These are phyloP conservation scores for Neodiprion fabricii DNA, from an alignment of 1,140 invertebrate species.

Conservation along the genomic window DNA sequence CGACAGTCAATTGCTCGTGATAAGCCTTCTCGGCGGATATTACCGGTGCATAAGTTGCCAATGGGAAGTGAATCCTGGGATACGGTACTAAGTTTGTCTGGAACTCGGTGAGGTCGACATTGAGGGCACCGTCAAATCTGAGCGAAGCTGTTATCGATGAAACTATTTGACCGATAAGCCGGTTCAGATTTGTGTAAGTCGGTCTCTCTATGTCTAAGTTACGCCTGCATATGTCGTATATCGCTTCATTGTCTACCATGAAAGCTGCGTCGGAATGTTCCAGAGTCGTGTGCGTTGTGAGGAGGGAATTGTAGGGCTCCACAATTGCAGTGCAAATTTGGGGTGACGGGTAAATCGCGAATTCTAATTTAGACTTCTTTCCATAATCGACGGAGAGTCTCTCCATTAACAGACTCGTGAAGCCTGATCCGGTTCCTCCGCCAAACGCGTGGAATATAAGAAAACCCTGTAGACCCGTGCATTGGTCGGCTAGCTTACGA, in stretches of 20 bases:
- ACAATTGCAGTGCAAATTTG: slow-evolving; percentile 79
- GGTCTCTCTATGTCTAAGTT: slow-evolving; percentile 72
- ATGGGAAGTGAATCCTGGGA: slow-evolving; percentile 69
- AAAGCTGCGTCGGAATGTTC: slow-evolving; percentile 73
- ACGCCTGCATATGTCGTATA: slow-evolving; percentile 73
- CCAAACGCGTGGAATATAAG: slow-evolving; percentile 74
- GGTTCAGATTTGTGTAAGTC: slow-evolving; percentile 71
- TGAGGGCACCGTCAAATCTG: slow-evolving; percentile 45
- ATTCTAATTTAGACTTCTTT: slow-evolving; percentile 74
- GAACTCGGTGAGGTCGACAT: slow-evolving; percentile 64
- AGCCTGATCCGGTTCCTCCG: slow-evolving; percentile 73
- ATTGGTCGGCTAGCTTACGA: slow-evolving; percentile 59
- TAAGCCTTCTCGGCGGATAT: slow-evolving; percentile 64
- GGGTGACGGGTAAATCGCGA: slow-evolving; percentile 72
- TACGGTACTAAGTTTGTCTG: slow-evolving; percentile 71
- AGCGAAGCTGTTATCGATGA: slow-evolving; percentile 69
- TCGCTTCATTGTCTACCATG: slow-evolving; percentile 77
- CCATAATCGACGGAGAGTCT: slow-evolving; percentile 67
- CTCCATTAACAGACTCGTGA: slow-evolving; percentile 69
- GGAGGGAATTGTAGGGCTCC: slow-evolving; percentile 82
- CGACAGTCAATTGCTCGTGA: slow-evolving; percentile 66
- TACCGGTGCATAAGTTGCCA: slow-evolving; percentile 68
- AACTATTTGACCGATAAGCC: slow-evolving; percentile 69
- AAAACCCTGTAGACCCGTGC: slow-evolving; percentile 66
- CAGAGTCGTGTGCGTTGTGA: slow-evolving; percentile 76